A percentile compares a stretch with the other conserved stretches of the same genome.
Evolutionary conservation across 2,113 vertebrate genomes (phyloP).

Genomic region (Burhinus bistriatus): DNA sequence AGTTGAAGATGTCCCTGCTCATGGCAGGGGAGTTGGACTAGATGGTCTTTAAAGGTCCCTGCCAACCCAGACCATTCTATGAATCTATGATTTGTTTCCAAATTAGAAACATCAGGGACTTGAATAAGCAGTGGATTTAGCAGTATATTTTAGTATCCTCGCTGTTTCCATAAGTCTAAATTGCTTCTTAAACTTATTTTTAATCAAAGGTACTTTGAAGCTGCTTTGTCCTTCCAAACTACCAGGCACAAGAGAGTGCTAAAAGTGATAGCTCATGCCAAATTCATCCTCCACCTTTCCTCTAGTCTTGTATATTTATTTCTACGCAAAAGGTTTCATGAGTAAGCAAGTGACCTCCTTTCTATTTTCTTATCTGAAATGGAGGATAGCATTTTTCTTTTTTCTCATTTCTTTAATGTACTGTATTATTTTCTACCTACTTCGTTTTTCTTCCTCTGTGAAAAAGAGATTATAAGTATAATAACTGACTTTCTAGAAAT

Average conservation of each 20-base stretch:
- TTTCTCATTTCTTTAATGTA: background rate
- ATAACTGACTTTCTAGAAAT: background rate
- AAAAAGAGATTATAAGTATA: background rate
- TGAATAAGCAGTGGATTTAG: background rate
- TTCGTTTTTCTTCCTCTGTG: background rate
- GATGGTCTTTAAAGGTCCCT: background rate
- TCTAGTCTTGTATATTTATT: background rate
- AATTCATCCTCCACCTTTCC: background rate
- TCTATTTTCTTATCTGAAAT: background rate
- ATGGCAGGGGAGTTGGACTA: background rate
- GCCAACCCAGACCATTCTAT: background rate
- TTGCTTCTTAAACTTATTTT: background rate
- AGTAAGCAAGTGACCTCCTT: background rate
- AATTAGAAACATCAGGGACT: background rate
- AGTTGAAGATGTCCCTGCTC: background rate
- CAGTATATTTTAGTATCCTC: background rate
- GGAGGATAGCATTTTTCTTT: background rate
- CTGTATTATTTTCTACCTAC: background rate
- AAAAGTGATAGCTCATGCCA: background rate
- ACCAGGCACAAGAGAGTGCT: background rate
- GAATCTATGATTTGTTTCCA: background rate
- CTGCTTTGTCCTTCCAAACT: background rate
- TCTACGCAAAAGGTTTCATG: background rate
- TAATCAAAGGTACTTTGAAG: background rate
- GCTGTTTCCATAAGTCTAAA: background rate